Conservation (phyloP, 2,113 vertebrate genomes). For the Centropus bengalensis region DNA sequence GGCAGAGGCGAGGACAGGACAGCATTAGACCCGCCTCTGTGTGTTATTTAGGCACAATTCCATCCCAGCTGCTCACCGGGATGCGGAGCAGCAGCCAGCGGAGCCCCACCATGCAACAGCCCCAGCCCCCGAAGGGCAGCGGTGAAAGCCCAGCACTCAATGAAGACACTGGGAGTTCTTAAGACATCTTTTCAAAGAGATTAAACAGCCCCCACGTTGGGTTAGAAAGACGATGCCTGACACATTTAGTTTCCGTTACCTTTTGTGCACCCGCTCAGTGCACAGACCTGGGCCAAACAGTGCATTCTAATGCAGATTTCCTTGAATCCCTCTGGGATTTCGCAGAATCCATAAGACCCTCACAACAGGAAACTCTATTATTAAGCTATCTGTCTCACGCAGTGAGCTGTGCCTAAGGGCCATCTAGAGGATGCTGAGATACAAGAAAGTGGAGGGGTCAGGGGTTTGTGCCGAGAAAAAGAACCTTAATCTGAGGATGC, state of each 20-base stretch:
- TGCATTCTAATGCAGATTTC: conserved; percentile 71
- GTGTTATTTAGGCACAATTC: conserved; percentile 51
- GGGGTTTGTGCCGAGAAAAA: conserved; percentile 53
- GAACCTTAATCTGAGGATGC: conserved; percentile 47
- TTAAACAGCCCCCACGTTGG: conserved; percentile 69
- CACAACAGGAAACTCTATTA: conserved; percentile 69
- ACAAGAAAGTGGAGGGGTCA: conserved; percentile 49
- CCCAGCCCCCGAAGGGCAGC: conserved; percentile 11
- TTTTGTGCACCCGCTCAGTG: conserved; percentile 55
- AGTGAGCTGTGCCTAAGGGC: conserved; percentile 65
- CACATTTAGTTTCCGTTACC: conserved; percentile 75
- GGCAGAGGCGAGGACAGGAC: neutral
- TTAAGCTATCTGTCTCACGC: conserved; percentile 32
- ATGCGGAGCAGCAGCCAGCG: neutral
- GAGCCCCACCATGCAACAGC: neutral
- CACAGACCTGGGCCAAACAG: conserved; percentile 66
- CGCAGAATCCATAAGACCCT: conserved; percentile 31
- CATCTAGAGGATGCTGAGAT: conserved; percentile 63
- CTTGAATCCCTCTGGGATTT: conserved; percentile 48
- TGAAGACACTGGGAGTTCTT: conserved; percentile 70
- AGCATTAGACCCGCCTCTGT: neutral
- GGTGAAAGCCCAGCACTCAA: conserved; percentile 38
- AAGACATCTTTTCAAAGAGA: conserved; percentile 70
- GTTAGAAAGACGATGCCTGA: conserved; percentile 75
- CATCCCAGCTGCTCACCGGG: neutral